Evolutionary conservation across 1,140 invertebrate genomes (phyloP), one percentile per base, ranked within the genome.

Genomic region (Mamestra configurata): DNA sequence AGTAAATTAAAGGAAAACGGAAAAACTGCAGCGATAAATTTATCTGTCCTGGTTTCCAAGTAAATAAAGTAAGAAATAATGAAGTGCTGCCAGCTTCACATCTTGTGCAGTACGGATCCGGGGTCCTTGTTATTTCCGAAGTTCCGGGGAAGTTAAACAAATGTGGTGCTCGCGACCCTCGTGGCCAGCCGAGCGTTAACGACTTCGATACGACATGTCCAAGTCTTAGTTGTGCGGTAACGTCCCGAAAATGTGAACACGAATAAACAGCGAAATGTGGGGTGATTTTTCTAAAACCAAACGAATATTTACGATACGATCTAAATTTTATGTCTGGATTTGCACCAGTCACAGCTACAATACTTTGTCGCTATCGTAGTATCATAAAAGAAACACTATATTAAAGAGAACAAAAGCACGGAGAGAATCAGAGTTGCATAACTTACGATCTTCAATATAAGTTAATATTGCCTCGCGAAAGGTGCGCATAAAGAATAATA

Each of bases 361-460:
- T 18, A 76, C 37, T 49, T n/a, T 57, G 57, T 76, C 24, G 27
- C 40, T 53, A 76, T 49, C 35, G 46, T 11, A 61, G 57, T 49
- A 66, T 66, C 59, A 53, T 77, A 37, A 66, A 77, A 11, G 1
- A 24, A 24, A 77, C 59, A 51, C 10, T 31, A 31, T 68, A 77
- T 77, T 18, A 49, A 49, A 40, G 35, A 49, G 20, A 35, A 66
- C 20, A 37, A 77, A 79, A 71, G 57, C 49, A 35, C 53, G 35
- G 53, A 51, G n/a, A n/a, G 27, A 51, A 81, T 80, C 66, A 51
- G 72, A 53, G 77, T 83, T 84, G 77, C 57, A 76, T 83, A 84
- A 88, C 71, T 82, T 85, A 84, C 72, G 82, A 84, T 81, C 81
- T 86, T 70, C 83, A 82, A 84, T 86, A 82, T 86, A 82, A 81